Evolutionary conservation across 2,888 invertebrate species (phyloP).

Genomic region (Eurytoma adleriae): DNA sequence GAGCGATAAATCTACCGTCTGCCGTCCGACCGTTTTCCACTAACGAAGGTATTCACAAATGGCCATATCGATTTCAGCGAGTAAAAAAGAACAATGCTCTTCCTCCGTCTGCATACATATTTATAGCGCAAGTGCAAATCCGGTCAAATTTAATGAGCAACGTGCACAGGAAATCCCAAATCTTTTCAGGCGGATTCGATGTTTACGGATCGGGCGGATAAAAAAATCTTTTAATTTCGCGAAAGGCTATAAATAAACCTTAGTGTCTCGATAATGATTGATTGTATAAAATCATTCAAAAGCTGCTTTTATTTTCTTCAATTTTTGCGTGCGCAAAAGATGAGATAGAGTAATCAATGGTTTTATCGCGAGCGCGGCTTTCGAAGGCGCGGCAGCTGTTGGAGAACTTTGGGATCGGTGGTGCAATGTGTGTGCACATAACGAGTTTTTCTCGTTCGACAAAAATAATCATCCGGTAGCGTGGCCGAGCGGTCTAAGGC

Average conservation of each 20-base stretch:
- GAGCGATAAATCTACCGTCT: constrained; percentile 31
- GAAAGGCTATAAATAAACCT: neutral
- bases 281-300: too few species aligned
- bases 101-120: neutral
- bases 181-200: neutral
- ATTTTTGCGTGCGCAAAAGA: neutral
- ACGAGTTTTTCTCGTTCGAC: neutral
- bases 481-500: constrained; percentile 76
- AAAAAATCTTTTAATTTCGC: neutral
- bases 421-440: too few species aligned
- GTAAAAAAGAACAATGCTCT: constrained; percentile 15
- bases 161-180: neutral
- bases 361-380: neutral
- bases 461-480: constrained; percentile 60
- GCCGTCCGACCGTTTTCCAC: constrained; percentile 26
- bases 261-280: neutral
- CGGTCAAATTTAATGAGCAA: neutral
- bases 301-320: neutral
- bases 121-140: neutral
- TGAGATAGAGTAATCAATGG: neutral
- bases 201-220: neutral
- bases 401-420: too few species aligned
- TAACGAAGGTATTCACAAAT: constrained; percentile 30
- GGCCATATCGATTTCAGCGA: constrained; percentile 24
- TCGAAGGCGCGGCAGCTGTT: too few species aligned